These are phyloP conservation scores for Apostichopus japonicus DNA, from an alignment of 35 echinoderm and acorn worm genomes.

Conservation along the genomic window DNA sequence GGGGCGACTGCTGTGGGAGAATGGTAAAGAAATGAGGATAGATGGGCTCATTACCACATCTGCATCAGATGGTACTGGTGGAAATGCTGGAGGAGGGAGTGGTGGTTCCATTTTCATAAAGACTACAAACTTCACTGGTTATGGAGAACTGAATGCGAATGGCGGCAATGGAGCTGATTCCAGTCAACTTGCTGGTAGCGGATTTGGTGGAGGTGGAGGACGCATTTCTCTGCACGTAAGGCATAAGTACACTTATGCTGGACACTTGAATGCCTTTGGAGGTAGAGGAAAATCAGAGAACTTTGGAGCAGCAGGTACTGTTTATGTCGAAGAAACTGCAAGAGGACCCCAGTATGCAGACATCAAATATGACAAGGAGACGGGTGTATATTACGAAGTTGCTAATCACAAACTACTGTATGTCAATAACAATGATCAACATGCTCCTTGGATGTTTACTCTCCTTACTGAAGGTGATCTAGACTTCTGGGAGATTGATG, in stretches of 20 bases:
- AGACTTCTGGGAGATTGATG: conserved; percentile 82
- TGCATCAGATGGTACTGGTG: conserved; percentile 64
- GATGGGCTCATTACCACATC: conserved; percentile 73
- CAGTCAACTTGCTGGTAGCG: conserved; percentile 25
- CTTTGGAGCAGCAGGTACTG: conserved; percentile 87
- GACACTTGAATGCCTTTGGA: conserved; percentile 70
- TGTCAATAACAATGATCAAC: conserved; percentile 83
- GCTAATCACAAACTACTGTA: conserved; percentile 74
- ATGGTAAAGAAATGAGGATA: conserved; percentile 69
- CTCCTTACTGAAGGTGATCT: conserved; percentile 79
- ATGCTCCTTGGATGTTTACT: conserved; percentile 83
- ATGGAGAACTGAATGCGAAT: conserved; percentile 91
- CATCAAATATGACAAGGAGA: conserved; percentile 77
- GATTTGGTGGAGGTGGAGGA: conserved; percentile 88
- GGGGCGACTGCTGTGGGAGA: conserved; percentile 76
- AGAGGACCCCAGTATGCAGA: conserved; percentile 90
- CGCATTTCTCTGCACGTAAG: conserved; percentile 82
- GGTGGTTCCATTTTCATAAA: conserved; percentile 84
- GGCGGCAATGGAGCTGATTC: conserved; percentile 71
- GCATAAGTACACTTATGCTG: conserved; percentile 73
- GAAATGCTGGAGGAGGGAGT: conserved; percentile 85
- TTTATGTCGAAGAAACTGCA: conserved; percentile 83
- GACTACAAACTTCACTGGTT: conserved; percentile 79
- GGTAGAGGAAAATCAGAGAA: conserved; percentile 45
- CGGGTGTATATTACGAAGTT: conserved; percentile 67